These are phyloP conservation scores for Grapholita molesta DNA, from an alignment of 1,140 invertebrate species.

Conservation along the genomic window DNA sequence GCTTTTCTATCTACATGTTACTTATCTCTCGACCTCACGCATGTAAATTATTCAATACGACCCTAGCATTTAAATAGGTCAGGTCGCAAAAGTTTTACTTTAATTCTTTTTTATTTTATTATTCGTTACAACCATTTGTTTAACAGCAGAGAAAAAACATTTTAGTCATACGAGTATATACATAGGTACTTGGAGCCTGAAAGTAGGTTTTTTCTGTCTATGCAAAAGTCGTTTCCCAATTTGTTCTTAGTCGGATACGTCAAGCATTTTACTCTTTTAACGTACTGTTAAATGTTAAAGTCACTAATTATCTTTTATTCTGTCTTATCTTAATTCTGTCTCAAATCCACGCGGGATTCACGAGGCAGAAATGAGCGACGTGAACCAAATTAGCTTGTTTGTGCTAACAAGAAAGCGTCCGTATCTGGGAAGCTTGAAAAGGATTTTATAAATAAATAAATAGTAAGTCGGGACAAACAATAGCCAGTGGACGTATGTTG, in stretches of 20 bases:
- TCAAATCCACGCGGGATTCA: slow-evolving; percentile 5
- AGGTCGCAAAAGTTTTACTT: background rate
- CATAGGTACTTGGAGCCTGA: too few relatives aligned
- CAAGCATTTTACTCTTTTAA: too few relatives aligned
- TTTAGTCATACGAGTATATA: too few relatives aligned
- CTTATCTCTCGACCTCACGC: background rate
- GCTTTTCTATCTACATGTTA: background rate
- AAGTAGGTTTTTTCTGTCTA: too few relatives aligned
- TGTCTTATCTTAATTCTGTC: background rate
- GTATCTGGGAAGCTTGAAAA: slow-evolving; percentile 28
- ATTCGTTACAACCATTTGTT: too few relatives aligned
- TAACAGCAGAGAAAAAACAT: too few relatives aligned
- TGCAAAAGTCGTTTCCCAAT: too few relatives aligned
- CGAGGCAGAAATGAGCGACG: slow-evolving; percentile 26
- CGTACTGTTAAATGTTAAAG: background rate
- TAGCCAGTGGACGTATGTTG: slow-evolving; percentile 30
- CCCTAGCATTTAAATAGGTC: too few relatives aligned
- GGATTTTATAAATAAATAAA: slow-evolving; percentile 21
- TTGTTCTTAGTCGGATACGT: too few relatives aligned
- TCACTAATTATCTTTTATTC: background rate
- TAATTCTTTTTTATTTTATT: too few relatives aligned
- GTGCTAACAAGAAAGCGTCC: slow-evolving; percentile 28
- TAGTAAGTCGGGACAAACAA: slow-evolving; percentile 31
- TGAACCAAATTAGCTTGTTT: slow-evolving; percentile 36
- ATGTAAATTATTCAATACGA: too few relatives aligned